Evolutionary conservation across 2,888 invertebrate genomes (phyloP).

Genomic region (Callinectes sapidus): DNA sequence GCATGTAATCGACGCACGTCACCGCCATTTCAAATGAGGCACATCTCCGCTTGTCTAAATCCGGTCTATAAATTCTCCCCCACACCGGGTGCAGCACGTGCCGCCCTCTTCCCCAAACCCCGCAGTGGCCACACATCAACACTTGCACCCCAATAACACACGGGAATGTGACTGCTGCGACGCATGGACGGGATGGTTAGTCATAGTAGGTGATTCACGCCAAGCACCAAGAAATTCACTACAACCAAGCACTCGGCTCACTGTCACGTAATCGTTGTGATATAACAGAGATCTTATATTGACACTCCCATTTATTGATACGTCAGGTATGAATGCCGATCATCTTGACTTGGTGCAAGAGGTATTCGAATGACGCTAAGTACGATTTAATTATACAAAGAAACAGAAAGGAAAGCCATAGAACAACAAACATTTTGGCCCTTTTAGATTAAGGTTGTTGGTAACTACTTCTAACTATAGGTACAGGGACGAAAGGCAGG

Average conservation of each 20-base stretch:
- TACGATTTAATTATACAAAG: background rate
- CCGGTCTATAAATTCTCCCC: slow-evolving; percentile 14
- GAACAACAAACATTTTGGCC: too few relatives aligned
- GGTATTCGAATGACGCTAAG: background rate
- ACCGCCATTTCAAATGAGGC: slow-evolving; percentile 15
- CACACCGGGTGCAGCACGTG: background rate
- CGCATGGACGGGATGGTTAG: background rate
- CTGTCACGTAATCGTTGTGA: background rate
- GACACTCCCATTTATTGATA: background rate
- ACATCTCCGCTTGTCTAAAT: slow-evolving; percentile 21
- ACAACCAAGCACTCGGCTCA: background rate
- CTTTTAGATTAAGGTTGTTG: too few relatives aligned
- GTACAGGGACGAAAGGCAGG: too few relatives aligned
- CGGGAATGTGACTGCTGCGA: background rate
- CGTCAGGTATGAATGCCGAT: background rate
- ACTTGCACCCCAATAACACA: background rate
- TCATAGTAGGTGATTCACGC: background rate
- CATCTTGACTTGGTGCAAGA: background rate
- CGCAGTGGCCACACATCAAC: background rate
- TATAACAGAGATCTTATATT: background rate
- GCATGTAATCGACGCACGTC: slow-evolving; percentile 16
- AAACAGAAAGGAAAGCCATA: background rate
- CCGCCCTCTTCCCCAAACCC: background rate
- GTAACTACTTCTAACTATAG: too few relatives aligned
- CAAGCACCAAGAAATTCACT: background rate